Conservation (phyloP, 2,113 vertebrate species). For the Sinocyclocheilus rhinocerous region DNA sequence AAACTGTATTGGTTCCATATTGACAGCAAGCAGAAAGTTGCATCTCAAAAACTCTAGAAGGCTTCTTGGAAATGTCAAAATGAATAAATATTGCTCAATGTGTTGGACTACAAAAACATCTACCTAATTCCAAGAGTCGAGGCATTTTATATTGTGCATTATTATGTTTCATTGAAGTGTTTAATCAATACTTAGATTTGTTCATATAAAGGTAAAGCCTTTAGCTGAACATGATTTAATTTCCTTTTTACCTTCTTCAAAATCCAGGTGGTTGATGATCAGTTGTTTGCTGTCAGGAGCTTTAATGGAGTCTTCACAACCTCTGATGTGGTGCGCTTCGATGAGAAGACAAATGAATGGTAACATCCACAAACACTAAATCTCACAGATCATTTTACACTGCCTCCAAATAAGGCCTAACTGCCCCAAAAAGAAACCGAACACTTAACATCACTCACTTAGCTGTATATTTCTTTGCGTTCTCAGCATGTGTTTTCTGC, state of each 20-base stretch:
- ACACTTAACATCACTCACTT: background rate
- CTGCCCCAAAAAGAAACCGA: background rate
- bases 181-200: background rate
- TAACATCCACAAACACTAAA: constrained; percentile 21
- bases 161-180: too few species aligned
- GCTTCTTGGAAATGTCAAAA: background rate
- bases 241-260: background rate
- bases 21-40: background rate
- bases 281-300: constrained; percentile 64
- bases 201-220: background rate
- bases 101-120: background rate
- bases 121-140: background rate
- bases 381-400: background rate
- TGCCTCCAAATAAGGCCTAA: background rate
- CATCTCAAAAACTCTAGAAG: background rate
- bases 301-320: constrained; percentile 56
- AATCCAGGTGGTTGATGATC: constrained; percentile 68
- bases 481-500: background rate
- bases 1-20: background rate
- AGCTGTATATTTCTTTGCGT: background rate
- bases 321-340: constrained; percentile 56
- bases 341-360: constrained; percentile 73
- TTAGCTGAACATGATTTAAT: background rate
- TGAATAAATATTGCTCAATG: too few species aligned
- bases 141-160: background rate